Conservation (phyloP, 2,888 invertebrate genomes). For the Cryptocephalus moraei region DNA sequence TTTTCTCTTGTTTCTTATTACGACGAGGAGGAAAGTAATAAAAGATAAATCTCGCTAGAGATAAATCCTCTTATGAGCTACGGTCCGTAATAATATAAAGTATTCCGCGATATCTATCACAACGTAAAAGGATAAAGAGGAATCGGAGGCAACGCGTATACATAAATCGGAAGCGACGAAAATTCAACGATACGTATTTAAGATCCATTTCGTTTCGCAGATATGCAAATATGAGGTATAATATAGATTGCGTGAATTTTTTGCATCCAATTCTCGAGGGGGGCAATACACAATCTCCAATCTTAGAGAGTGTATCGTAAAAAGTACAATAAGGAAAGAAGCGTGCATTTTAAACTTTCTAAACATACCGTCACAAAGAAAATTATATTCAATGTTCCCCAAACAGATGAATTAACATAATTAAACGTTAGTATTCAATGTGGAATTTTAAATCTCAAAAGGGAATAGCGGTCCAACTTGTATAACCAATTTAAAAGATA, state of each 20-base stretch:
- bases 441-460: too few relatives aligned
- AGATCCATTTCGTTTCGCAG: constrained; percentile 27
- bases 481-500: too few relatives aligned
- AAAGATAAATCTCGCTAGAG: constrained; percentile 5
- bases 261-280: constrained; percentile 25
- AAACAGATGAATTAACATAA: too few relatives aligned
- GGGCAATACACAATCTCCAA: constrained; percentile 22
- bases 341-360: not conserved
- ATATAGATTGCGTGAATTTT: constrained; percentile 31
- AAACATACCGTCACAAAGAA: too few relatives aligned
- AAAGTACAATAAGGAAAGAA: constrained; percentile 27
- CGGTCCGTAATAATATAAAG: constrained; percentile 4
- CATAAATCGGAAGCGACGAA: constrained; percentile 10
- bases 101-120: constrained; percentile 4
- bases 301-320: constrained; percentile 26
- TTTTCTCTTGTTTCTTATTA: too few relatives aligned
- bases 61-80: constrained; percentile 8
- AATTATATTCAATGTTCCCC: too few relatives aligned
- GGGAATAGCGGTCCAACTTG: too few relatives aligned
- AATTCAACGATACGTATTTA: constrained; percentile 30
- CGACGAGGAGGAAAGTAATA: not conserved
- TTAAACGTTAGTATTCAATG: too few relatives aligned
- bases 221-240: constrained; percentile 34
- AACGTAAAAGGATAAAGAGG: constrained; percentile 14
- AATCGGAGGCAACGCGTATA: constrained; percentile 6